Conservation (phyloP, 2,797 vertebrate genomes). For the Mus caroli region DNA sequence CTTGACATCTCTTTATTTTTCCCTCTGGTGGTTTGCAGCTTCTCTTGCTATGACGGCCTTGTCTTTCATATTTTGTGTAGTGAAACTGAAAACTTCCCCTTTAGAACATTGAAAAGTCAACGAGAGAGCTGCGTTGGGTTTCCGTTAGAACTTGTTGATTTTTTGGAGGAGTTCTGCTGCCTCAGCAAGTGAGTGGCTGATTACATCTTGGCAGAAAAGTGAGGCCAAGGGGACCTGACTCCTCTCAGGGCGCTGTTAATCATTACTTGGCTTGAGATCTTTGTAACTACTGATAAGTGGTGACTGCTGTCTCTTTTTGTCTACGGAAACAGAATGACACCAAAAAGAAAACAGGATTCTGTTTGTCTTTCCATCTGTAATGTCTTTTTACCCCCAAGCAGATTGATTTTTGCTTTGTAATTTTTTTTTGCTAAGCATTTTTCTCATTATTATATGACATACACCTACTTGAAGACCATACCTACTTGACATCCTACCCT, state of each 20-base stretch:
- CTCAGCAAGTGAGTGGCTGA: conserved; percentile 60
- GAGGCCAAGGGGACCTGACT: conserved; percentile 11
- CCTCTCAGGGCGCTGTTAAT: conserved; percentile 31
- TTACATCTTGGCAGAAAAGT: conserved; percentile 50
- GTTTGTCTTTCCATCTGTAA: neutral
- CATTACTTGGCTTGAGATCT: conserved; percentile 45
- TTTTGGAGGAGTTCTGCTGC: conserved; percentile 25
- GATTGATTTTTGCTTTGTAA: neutral
- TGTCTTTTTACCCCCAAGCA: neutral
- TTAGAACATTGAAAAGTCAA: neutral
- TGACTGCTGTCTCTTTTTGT: conserved; percentile 23
- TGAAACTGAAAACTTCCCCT: conserved; percentile 29
- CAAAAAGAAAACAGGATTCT: conserved; percentile 37
- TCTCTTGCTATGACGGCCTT: neutral
- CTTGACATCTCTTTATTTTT: neutral
- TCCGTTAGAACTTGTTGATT: conserved; percentile 9
- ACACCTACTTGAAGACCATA: neutral
- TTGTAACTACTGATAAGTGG: neutral
- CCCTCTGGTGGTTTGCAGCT: neutral
- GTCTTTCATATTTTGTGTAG: neutral
- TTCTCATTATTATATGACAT: neutral
- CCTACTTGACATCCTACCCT: neutral
- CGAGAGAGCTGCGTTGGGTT: neutral
- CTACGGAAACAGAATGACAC: neutral
- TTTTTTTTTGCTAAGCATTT: neutral